A percentile compares a stretch with the other conserved stretches of the same genome.
Evolutionary conservation across 1,140 invertebrate species (phyloP).

Genomic region (Papilio helenus): DNA sequence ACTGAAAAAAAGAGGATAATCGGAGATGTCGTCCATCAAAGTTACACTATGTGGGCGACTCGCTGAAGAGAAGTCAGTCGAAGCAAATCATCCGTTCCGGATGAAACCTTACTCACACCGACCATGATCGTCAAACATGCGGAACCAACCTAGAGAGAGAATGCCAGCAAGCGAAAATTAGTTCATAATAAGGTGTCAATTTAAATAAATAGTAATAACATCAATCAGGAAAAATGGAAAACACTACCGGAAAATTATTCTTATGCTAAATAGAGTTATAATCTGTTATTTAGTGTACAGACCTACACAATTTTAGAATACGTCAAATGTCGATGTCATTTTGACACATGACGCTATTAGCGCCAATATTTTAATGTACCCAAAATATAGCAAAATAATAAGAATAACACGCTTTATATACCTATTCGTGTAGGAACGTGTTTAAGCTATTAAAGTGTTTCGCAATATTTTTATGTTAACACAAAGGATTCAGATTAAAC

Average conservation of each 20-base stretch:
- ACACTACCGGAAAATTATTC: too few relatives aligned
- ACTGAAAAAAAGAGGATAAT: not conserved
- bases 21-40: too few relatives aligned
- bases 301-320: not conserved
- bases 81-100: too few relatives aligned
- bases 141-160: too few relatives aligned
- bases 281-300: not conserved
- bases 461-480: constrained; percentile 16
- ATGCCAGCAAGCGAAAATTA: too few relatives aligned
- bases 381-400: constrained; percentile 2
- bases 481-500: not conserved
- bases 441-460: constrained; percentile 4
- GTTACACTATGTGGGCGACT: too few relatives aligned
- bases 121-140: too few relatives aligned
- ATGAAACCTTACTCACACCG: too few relatives aligned
- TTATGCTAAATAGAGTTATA: not conserved
- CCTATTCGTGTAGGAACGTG: not conserved
- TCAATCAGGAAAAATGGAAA: too few relatives aligned
- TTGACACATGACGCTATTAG: not conserved
- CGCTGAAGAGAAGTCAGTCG: too few relatives aligned
- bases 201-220: too few relatives aligned
- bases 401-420: not conserved
- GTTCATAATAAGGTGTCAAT: too few relatives aligned
- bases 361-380: constrained; percentile 19
- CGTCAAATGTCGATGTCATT: not conserved